Base-by-base conservation (phyloP, 2,888 invertebrate genomes). In the Drosophila parthenogenetica region DNA sequence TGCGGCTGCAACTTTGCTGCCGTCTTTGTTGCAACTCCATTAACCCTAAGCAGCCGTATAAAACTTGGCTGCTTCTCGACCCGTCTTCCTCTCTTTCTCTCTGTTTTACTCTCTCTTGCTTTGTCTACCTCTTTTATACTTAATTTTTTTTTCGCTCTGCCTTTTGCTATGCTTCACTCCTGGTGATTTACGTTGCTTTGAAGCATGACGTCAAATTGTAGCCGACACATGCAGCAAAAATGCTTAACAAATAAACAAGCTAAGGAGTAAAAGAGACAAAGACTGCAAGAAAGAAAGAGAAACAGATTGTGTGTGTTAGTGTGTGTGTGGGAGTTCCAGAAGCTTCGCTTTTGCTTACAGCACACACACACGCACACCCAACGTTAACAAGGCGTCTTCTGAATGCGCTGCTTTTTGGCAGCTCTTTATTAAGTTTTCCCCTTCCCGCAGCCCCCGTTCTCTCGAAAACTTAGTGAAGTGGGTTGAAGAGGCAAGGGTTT, bases 141-240 rank as follows among this genome's bases (percentile, higher is more conserved):
- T 45, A 13, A 29, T 32, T 55, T 43, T n/a, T 25, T 25, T 49
- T 48, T 48, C n/a, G 43, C 19, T 22, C 35, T 40, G 48, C 32
- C 42, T 35, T 32, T 37, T 32, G 53, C 43, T 48, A 16, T 48
- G 55, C 37, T 51, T 64, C 50, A 68, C 62, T 63, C 70, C 73
- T 70, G 72, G 65, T 79, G 86, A 86, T 82, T 83, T 83, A 83
- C 81, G 79, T 69, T 62, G 69, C 80, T 76, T 80, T 83, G 70
- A 81, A 74, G 87, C 83, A 84, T 84, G 87, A 84, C 83, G 83
- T 84, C 87, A 86, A 86, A 81, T 81, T 79, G 74, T 79, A 79
- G 73, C 54, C 69, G 73, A 77, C 72, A 67, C 66, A 68, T 42
- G 51, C 60, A 60, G 25, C 46, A 43, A 74, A 79, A 79, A 69